A percentile compares a stretch with the other conserved stretches of the same genome.
These are phyloP conservation scores for Bradysia coprophila DNA, from an alignment of 1,140 invertebrate genomes.

Conservation along the genomic window DNA sequence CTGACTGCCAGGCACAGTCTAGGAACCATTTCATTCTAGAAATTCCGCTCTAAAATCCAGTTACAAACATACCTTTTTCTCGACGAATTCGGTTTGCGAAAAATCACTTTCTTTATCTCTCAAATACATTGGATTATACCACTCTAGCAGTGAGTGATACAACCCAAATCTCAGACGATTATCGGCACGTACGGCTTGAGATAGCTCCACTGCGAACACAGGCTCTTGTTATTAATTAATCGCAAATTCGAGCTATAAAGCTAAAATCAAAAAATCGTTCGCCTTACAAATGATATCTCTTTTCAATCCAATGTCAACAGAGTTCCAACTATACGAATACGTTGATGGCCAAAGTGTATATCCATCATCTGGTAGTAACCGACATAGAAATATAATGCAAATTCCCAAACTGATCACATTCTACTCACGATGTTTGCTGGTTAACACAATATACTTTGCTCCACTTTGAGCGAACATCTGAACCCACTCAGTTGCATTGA, in stretches of 20 bases:
- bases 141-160: conserved; percentile 81
- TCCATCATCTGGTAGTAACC: conserved; percentile 34
- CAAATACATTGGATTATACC: conserved; percentile 76
- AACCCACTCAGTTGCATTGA: conserved; percentile 58
- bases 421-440: conserved; percentile 76
- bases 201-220: conserved; percentile 44
- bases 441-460: conserved; percentile 71
- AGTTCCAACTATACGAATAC: conserved; percentile 79
- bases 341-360: conserved; percentile 78
- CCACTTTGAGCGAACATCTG: conserved; percentile 53
- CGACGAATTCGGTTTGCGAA: conserved; percentile 41
- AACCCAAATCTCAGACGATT: conserved; percentile 58
- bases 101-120: conserved; percentile 51
- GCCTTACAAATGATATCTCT: conserved; percentile 65
- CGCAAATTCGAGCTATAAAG: too few relatives aligned
- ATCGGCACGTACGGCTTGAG: conserved; percentile 39
- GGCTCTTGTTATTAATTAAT: too few relatives aligned
- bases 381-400: neutral
- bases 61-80: conserved; percentile 29
- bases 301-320: conserved; percentile 67
- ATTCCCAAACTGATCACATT: neutral
- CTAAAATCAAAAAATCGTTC: too few relatives aligned
- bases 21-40: too few relatives aligned
- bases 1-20: neutral
- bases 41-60: neutral